These are phyloP conservation scores for Calonectris borealis DNA, from an alignment of 2,113 vertebrate species.

Conservation along the genomic window DNA sequence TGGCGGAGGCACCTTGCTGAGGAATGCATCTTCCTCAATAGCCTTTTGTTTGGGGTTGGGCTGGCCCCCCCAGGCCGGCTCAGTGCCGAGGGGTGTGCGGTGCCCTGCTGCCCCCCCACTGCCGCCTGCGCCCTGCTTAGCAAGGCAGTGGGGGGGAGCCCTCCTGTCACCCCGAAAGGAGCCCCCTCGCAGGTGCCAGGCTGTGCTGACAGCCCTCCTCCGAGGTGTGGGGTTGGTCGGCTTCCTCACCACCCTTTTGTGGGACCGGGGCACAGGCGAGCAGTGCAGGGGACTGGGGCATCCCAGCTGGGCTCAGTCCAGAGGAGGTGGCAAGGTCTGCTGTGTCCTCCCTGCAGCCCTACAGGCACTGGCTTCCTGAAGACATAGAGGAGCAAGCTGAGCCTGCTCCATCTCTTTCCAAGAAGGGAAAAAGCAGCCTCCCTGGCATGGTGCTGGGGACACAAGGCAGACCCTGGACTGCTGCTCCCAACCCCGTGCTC, in stretches of 20 bases:
- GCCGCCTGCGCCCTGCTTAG: not conserved
- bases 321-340: not conserved
- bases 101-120: not conserved
- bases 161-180: not conserved
- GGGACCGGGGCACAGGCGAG: not conserved
- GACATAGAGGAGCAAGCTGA: not conserved
- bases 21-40: slow-evolving; percentile 62
- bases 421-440: not conserved
- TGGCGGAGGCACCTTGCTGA: slow-evolving; percentile 52
- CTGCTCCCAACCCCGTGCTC: not conserved
- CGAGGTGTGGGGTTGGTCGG: not conserved
- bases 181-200: not conserved
- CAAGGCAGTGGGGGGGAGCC: not conserved
- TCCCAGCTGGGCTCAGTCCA: not conserved
- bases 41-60: slow-evolving; percentile 42
- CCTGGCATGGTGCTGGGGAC: not conserved
- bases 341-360: not conserved
- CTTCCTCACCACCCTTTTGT: not conserved
- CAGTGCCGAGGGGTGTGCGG: not conserved
- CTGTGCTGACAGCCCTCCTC: not conserved
- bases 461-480: not conserved
- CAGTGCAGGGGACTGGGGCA: not conserved
- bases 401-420: not conserved
- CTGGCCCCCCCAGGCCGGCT: not conserved
- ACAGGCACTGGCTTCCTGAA: not conserved